A percentile compares a stretch with the other conserved stretches of the same genome.
These are phyloP conservation scores for Euschistus heros DNA, from an alignment of 1,140 invertebrate species.

Conservation along the genomic window DNA sequence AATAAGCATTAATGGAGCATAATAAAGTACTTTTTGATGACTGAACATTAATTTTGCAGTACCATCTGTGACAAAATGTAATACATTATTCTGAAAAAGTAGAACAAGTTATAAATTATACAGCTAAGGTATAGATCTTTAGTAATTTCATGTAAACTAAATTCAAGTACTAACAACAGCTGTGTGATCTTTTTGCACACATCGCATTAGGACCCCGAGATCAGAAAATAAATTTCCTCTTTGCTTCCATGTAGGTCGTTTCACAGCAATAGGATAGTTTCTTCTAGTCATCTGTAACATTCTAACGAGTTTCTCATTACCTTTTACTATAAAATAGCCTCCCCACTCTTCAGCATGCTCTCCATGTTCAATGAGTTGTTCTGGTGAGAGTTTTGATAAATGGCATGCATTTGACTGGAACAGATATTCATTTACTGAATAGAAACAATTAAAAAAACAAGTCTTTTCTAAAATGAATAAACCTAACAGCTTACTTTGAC, in stretches of 20 bases:
- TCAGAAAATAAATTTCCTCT: slow-evolving; percentile 77
- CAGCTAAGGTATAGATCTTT: too few relatives aligned
- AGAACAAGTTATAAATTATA: slow-evolving; percentile 1
- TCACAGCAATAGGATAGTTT: slow-evolving; percentile 80
- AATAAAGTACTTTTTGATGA: slow-evolving; percentile 67
- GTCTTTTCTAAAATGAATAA: not conserved
- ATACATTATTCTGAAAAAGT: slow-evolving; percentile 63
- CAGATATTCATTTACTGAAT: slow-evolving; percentile 15
- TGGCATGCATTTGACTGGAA: slow-evolving; percentile 78
- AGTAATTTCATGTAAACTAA: too few relatives aligned
- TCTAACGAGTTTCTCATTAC: slow-evolving; percentile 76
- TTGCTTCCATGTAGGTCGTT: slow-evolving; percentile 69
- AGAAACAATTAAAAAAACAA: too few relatives aligned
- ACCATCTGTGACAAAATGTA: slow-evolving; percentile 86
- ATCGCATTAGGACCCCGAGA: slow-evolving; percentile 68
- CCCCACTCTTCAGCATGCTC: slow-evolving; percentile 93
- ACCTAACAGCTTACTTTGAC: slow-evolving; percentile 54
- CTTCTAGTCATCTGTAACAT: slow-evolving; percentile 73
- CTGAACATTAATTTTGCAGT: slow-evolving; percentile 76
- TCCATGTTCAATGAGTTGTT: slow-evolving; percentile 61
- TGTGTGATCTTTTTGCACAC: slow-evolving; percentile 70
- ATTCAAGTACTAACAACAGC: slow-evolving; percentile 30
- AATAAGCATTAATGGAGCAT: slow-evolving; percentile 74
- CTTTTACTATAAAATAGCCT: slow-evolving; percentile 91
- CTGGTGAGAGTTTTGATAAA: slow-evolving; percentile 59